Conservation (phyloP, 2,797 vertebrate genomes). For the Dromococcyx pavoninus region DNA sequence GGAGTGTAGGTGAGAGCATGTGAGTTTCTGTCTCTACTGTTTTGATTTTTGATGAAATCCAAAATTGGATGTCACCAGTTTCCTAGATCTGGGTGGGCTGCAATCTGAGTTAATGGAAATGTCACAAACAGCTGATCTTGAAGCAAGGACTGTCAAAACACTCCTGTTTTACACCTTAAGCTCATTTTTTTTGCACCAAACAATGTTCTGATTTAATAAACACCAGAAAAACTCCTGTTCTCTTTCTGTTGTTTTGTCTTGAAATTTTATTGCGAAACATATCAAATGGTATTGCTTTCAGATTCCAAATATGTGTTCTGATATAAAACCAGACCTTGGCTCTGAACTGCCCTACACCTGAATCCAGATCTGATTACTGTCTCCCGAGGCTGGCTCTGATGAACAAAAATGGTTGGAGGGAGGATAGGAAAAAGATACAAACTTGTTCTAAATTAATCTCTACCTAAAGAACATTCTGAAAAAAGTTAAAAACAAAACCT, state of each 20-base stretch:
- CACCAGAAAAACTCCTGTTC: background rate
- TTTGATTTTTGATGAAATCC: background rate
- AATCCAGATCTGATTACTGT: background rate
- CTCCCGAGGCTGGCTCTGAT: background rate
- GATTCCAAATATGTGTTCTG: background rate
- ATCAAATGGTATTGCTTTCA: background rate
- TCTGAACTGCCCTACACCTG: background rate
- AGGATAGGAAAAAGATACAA: background rate
- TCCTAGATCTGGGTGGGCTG: slow-evolving; percentile 1
- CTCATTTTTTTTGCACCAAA: slow-evolving; percentile 3
- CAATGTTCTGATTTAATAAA: background rate
- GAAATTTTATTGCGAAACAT: background rate
- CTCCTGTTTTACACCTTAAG: background rate
- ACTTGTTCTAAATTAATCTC: background rate
- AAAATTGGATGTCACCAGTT: slow-evolving; percentile 31
- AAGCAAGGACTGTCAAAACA: slow-evolving; percentile 20
- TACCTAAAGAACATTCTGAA: background rate
- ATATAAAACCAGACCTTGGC: background rate
- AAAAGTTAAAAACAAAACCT: background rate
- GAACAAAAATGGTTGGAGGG: background rate
- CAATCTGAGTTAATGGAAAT: slow-evolving; percentile 27
- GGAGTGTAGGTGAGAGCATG: background rate
- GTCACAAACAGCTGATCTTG: slow-evolving; percentile 45
- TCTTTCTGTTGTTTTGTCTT: background rate
- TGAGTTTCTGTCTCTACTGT: background rate